Evolutionary conservation across 2,888 invertebrate species (phyloP), one percentile per base, ranked within the genome.

Genomic region (Papilio elwesi): DNA sequence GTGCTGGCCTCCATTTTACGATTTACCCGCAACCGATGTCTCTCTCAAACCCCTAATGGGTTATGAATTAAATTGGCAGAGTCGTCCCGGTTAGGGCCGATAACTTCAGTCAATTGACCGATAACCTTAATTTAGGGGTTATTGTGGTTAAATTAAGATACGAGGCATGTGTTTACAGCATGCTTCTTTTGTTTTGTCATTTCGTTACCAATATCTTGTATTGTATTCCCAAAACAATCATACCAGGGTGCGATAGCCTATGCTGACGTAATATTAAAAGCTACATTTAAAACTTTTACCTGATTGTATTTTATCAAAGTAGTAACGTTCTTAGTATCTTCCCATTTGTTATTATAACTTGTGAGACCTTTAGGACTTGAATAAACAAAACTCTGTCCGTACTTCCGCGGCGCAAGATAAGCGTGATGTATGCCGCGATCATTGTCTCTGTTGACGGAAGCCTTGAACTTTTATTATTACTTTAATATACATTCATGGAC

Each of bases 11-110:
- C 84, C 85, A 89, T 88, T 90, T 86, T 81, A 84, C 78, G 78
- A 84, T 83, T 83, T 83, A 81, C 82, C 83, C 82, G 78, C 82
- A 79, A 80, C 82, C 88, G 83, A 89, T 89, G 90, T 91, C 89
- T 91, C 87, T 90, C 87, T 90, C 84, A 81, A 79, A 81, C 80
- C 64, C 26, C 74, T 89, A 87, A 89, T 87, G 81, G 86, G 83
- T 83, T 78, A 81, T 83, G 83, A 86, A 88, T 86, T 90, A 89
- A 88, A 88, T 90, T 90, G 88, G 83, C 86, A 83, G 87, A 87
- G 84, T 87, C 84, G 82, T 81, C 83, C 81, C 80, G 80, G 83
- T 83, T 82, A 81, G 84, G 81, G 83, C 78, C 80, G 84, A 89
- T 90, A 89, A 85, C 83, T 71, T 76, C 74, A 76, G 80, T 77